These are phyloP conservation scores for Sphinx pinastri DNA, from an alignment of 2,888 invertebrate genomes.

Conservation along the genomic window DNA sequence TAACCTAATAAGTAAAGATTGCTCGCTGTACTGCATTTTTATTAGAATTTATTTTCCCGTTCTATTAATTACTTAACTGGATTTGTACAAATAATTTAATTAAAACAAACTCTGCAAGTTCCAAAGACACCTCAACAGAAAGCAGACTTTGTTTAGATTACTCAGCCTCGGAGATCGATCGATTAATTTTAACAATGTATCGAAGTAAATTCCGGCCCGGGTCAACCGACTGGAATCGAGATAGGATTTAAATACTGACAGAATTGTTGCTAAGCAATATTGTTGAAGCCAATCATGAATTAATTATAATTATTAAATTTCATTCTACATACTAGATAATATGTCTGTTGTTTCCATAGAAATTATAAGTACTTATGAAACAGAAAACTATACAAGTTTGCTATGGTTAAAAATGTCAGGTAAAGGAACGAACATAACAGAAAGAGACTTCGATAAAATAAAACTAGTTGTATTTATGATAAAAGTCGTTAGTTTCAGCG, in stretches of 20 bases:
- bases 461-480: too few species aligned
- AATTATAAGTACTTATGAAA: too few species aligned
- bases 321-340: background rate
- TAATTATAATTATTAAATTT: background rate
- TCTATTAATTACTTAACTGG: background rate
- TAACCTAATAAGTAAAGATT: too few species aligned
- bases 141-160: slow-evolving; percentile 4
- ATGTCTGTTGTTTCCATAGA: background rate
- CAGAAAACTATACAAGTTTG: too few species aligned
- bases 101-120: background rate
- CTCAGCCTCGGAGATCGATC: slow-evolving; percentile 7
- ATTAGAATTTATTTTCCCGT: too few species aligned
- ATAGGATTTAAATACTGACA: slow-evolving; percentile 7
- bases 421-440: too few species aligned
- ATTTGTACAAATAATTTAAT: background rate
- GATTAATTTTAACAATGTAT: slow-evolving; percentile 31
- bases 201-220: slow-evolving; percentile 10
- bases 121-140: background rate
- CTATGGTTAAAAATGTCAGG: too few species aligned
- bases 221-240: slow-evolving; percentile 4
- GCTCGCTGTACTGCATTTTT: too few species aligned
- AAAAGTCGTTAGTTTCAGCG: too few species aligned
- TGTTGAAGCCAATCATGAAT: background rate
- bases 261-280: slow-evolving; percentile 3
- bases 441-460: too few species aligned